Conservation (phyloP, 1,140 invertebrate genomes). For the Papilio glaucus region DNA sequence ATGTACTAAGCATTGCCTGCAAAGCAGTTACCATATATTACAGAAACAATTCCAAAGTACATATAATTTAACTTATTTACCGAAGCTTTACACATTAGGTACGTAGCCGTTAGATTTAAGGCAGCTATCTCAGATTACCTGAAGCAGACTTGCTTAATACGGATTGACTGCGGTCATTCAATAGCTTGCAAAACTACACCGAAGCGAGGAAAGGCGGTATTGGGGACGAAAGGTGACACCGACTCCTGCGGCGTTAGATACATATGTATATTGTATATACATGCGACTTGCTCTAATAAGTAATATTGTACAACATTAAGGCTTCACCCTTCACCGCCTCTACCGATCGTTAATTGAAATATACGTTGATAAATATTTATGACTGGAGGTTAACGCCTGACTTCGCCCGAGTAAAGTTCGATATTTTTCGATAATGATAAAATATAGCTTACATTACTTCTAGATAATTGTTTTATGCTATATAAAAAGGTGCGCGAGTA, state of each 20-base stretch:
- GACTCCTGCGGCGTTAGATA: slow-evolving; percentile 66
- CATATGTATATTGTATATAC: slow-evolving; percentile 57
- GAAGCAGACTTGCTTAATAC: slow-evolving; percentile 77
- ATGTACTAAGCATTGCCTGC: neutral
- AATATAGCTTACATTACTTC: too few species aligned
- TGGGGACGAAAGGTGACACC: slow-evolving; percentile 77
- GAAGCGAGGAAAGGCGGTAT: slow-evolving; percentile 71
- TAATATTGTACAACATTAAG: slow-evolving; percentile 35
- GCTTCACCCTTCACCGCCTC: slow-evolving; percentile 34
- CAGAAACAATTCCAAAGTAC: neutral
- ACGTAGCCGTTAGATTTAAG: slow-evolving; percentile 74
- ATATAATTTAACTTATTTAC: slow-evolving; percentile 45
- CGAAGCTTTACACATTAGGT: slow-evolving; percentile 67
- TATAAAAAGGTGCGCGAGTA: too few species aligned
- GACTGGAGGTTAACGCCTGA: too few species aligned
- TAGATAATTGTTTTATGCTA: too few species aligned
- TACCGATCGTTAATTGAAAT: neutral
- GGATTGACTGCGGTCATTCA: slow-evolving; percentile 71
- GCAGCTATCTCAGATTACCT: slow-evolving; percentile 67
- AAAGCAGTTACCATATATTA: too few species aligned
- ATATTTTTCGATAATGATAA: too few species aligned
- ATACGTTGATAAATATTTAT: too few species aligned
- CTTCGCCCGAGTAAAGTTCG: too few species aligned
- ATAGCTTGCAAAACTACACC: slow-evolving; percentile 78
- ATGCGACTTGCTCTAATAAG: slow-evolving; percentile 54